Percentiles rank a stretch among this genome's conserved stretches.
phyloP scores from a whole-genome alignment of 2,113 vertebrate species.

The Columba livia region DNA sequence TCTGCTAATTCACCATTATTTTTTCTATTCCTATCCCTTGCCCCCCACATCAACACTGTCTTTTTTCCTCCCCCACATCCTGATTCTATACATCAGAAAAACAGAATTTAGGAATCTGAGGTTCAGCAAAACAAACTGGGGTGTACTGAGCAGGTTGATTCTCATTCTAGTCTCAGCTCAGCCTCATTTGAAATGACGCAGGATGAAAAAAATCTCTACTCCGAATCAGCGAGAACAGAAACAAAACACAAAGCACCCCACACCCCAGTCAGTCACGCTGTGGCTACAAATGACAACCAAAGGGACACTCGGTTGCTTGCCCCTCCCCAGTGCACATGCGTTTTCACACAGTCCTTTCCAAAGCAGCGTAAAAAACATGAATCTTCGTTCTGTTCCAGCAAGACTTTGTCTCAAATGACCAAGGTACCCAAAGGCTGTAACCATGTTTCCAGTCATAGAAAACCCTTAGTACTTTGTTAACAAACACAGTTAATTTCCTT shows the following conservation, averaged over 20 bases:
- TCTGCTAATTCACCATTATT: neutral
- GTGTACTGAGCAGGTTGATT: neutral
- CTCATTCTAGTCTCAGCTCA: neutral
- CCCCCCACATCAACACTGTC: accelerated
- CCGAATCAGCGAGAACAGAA: neutral
- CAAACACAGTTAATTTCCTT: neutral
- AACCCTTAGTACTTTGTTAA: neutral
- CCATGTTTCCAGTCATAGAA: neutral
- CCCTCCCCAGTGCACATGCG: neutral
- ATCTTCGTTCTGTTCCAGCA: neutral
- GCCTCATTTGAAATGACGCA: neutral
- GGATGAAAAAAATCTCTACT: neutral
- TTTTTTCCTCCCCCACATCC: neutral
- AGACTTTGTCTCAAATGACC: neutral
- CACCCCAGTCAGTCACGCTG: neutral
- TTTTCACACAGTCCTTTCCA: neutral
- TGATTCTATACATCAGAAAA: neutral
- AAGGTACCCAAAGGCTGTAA: neutral
- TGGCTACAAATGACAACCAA: neutral
- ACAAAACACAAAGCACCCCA: neutral
- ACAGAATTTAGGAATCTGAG: neutral
- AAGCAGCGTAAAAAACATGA: neutral
- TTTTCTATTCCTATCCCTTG: neutral
- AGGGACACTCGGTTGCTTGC: accelerated
- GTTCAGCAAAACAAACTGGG: neutral